Evolutionary conservation across 2,113 vertebrate species (phyloP), one percentile per base, ranked within the genome.

Genomic region (Chlorodrepanis virens): DNA sequence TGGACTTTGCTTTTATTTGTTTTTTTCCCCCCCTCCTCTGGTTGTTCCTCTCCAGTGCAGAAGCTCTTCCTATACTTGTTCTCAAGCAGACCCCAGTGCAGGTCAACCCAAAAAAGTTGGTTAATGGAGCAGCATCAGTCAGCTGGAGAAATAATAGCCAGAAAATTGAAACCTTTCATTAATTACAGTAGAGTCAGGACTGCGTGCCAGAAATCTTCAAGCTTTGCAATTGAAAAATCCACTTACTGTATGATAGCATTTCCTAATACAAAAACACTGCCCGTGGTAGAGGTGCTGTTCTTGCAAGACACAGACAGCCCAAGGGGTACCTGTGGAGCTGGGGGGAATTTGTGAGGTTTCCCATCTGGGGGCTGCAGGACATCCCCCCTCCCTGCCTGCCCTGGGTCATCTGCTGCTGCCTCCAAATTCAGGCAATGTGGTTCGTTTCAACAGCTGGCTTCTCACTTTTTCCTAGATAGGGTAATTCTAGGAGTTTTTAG

Each of bases 281-380:
- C 52, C 4, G 29, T 4, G 42, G 21, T 74, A 37, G 78, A 64
- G 53, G 72, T 68, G 84, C 60, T 79, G 61, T 80, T 81, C 39
- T 40, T 84, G 82, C 61, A 91, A 47, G 68, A 54, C 35, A 57
- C 22, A 10, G 71, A 54, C 70, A 92, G 59, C 79, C 70, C 56
- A 52, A 78, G 50, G 93, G 72, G 79, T 67, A 49, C 44, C 39
- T 52, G 80, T 27, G n/a, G 92, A 72, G 21, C 57, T 56, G 61
- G 52, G 24, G 80, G 78, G 77, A 63, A 90, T 97, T 91, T 60
- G 75, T 87, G 65, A 57, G 45, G 64, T 82, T 95, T 83, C 44
- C 76, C 78, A 27, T 53, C 33, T 54, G 14, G 70, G 64, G 21
- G 22, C 89, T 52, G 49, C 29, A 22, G 86, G 87, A 56, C 42